Conservation (phyloP, 2,113 vertebrate genomes). For the Phrynosoma blainvillii region DNA sequence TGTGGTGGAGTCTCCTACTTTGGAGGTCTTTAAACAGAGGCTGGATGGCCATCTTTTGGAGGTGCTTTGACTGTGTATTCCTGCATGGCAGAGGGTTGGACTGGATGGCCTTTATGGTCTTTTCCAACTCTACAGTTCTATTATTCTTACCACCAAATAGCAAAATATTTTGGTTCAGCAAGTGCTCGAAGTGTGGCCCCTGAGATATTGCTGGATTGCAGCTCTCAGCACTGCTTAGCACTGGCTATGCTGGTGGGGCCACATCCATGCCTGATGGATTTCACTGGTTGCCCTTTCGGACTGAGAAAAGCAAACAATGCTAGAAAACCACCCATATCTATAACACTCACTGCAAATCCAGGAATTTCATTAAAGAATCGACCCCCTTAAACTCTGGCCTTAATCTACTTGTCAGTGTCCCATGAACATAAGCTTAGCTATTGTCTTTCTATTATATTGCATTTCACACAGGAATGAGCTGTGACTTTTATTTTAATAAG, state of each 20-base stretch:
- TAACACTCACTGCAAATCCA: not conserved
- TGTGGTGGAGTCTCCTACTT: too few species aligned
- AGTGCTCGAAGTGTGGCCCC: not conserved
- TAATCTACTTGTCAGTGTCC: not conserved
- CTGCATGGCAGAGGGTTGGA: too few species aligned
- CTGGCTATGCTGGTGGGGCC: too few species aligned
- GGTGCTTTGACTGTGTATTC: too few species aligned
- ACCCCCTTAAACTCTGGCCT: conserved; percentile 6
- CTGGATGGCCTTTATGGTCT: too few species aligned
- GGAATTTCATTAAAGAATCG: conserved; percentile 12
- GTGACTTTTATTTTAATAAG: conserved; percentile 33
- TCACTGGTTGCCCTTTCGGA: not conserved
- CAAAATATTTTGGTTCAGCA: too few species aligned
- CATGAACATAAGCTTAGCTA: conserved; percentile 6
- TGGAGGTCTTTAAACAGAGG: too few species aligned
- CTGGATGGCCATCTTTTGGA: too few species aligned
- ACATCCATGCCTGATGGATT: not conserved
- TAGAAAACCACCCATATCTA: not conserved
- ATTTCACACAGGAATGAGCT: conserved; percentile 18
- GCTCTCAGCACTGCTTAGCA: not conserved
- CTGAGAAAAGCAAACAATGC: not conserved
- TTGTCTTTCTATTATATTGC: conserved; percentile 17
- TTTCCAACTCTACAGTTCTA: too few species aligned
- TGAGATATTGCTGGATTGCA: not conserved
- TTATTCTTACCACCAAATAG: too few species aligned